These are phyloP conservation scores for Seriola aureovittata DNA, from an alignment of 2,113 vertebrate genomes.

Conservation along the genomic window DNA sequence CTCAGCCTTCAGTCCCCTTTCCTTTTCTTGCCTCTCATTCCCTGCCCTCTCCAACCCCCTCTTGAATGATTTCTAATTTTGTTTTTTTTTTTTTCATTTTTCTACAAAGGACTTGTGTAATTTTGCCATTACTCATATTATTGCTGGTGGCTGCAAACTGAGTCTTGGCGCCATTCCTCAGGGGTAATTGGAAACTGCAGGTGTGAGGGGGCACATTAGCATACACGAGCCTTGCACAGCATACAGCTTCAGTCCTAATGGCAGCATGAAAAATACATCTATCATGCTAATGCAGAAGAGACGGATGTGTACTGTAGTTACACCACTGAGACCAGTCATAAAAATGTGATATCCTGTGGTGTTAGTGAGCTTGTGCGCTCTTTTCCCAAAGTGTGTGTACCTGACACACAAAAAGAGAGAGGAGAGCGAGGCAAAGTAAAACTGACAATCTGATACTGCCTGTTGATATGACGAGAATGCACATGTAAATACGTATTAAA, in stretches of 20 bases:
- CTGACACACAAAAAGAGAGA: constrained; percentile 12
- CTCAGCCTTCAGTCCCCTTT: constrained; percentile 27
- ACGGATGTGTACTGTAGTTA: constrained; percentile 77
- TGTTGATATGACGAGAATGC: background rate
- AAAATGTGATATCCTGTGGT: constrained; percentile 67
- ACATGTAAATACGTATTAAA: background rate
- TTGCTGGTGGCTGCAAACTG: constrained; percentile 75
- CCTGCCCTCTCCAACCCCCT: constrained; percentile 34
- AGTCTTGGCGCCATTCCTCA: constrained; percentile 79
- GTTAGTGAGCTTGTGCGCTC: constrained; percentile 49
- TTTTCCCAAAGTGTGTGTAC: constrained; percentile 51
- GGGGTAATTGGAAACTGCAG: constrained; percentile 85
- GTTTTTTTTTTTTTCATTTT: constrained; percentile 47
- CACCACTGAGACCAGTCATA: constrained; percentile 67
- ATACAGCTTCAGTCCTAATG: constrained; percentile 74
- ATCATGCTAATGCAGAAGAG: constrained; percentile 78
- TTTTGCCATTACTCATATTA: constrained; percentile 83
- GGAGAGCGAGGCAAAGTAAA: constrained; percentile 4
- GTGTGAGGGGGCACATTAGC: constrained; percentile 84
- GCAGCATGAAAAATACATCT: constrained; percentile 82
- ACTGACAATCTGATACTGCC: background rate
- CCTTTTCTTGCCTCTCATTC: constrained; percentile 43
- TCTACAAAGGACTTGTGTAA: constrained; percentile 76
- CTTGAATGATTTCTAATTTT: constrained; percentile 56
- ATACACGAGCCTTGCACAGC: constrained; percentile 75